Percentiles rank a stretch among this genome's conserved stretches.
These are phyloP conservation scores for Peromyscus californicus DNA, from an alignment of 2,113 vertebrate species.

Conservation along the genomic window DNA sequence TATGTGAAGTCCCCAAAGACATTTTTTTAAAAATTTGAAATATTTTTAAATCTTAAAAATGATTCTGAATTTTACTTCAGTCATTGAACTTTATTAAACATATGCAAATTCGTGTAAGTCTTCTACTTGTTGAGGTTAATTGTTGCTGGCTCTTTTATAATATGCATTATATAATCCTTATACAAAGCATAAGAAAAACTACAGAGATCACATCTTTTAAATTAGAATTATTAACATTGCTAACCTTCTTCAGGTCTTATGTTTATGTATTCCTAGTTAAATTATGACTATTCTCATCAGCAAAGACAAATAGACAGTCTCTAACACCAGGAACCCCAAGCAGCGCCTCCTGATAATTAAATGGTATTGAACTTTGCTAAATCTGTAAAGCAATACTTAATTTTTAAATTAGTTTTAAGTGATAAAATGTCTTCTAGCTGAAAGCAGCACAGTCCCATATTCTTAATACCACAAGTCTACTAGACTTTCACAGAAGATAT, in stretches of 20 bases:
- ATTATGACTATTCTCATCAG: not conserved
- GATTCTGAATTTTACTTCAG: not conserved
- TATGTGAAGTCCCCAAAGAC: not conserved
- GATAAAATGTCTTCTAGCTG: not conserved
- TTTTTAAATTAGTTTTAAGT: not conserved
- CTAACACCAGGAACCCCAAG: not conserved
- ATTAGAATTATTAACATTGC: not conserved
- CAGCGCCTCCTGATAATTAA: not conserved
- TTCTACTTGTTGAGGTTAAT: not conserved
- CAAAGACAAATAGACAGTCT: not conserved
- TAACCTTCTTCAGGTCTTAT: not conserved
- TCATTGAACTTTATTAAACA: not conserved
- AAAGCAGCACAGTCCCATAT: not conserved
- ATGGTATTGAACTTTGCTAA: not conserved
- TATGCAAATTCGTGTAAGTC: not conserved
- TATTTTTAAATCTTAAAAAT: not conserved
- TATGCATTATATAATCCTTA: not conserved
- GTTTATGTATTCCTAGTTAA: not conserved
- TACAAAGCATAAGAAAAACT: not conserved
- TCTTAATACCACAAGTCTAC: not conserved
- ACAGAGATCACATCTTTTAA: not conserved
- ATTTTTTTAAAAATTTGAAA: not conserved
- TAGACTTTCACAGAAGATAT: not conserved
- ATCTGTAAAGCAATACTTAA: not conserved
- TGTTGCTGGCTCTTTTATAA: not conserved